phyloP scores from a whole-genome alignment of 2,113 vertebrate species.

The Phyllostomus hastatus region DNA sequence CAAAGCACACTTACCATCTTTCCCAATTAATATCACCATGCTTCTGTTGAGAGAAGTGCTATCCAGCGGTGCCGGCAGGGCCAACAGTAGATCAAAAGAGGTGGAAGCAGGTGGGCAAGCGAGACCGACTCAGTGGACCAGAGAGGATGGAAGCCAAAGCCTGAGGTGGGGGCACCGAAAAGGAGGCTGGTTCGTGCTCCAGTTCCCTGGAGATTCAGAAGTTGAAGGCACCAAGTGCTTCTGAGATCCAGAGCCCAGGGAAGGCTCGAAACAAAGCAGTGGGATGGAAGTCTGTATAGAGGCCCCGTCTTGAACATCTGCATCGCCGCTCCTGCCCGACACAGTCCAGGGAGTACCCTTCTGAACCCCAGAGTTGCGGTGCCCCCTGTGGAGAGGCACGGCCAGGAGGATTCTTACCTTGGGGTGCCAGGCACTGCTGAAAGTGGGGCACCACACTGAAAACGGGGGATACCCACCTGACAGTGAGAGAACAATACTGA shows the following conservation, averaged over 20 bases:
- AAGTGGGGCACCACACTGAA: background rate
- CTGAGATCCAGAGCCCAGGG: background rate
- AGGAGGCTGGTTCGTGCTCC: background rate
- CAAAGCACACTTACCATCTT: background rate
- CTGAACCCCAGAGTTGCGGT: background rate
- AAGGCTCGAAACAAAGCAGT: background rate
- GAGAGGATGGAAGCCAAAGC: background rate
- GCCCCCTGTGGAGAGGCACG: background rate
- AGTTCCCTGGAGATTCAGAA: background rate
- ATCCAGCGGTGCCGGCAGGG: background rate
- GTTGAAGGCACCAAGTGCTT: background rate
- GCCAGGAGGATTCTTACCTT: background rate
- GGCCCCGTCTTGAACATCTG: background rate
- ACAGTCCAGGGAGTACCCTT: background rate
- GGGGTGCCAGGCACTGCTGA: background rate
- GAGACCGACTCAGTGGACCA: background rate
- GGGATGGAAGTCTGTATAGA: background rate
- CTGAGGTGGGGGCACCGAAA: background rate
- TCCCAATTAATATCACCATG: background rate
- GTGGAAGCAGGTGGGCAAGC: background rate
- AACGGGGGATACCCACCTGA: background rate
- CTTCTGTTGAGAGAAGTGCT: background rate
- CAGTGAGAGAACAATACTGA: background rate
- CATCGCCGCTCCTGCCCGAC: background rate
- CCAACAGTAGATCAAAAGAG: background rate